A percentile compares a stretch with the other conserved stretches of the same genome.
These are phyloP conservation scores for Natrix natrix DNA, from an alignment of 2,797 vertebrate genomes.

Conservation along the genomic window DNA sequence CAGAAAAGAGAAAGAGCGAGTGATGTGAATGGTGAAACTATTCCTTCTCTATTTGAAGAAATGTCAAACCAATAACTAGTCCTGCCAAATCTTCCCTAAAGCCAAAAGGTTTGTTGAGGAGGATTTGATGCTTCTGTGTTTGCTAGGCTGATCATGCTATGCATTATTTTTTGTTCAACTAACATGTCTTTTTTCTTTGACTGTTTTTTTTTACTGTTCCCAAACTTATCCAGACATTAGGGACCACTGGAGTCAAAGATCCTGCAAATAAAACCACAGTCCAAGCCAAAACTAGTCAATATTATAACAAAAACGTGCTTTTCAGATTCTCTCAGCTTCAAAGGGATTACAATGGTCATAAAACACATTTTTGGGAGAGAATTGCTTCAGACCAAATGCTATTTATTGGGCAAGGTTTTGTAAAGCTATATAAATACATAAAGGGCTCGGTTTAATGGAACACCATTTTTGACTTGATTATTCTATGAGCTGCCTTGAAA, in stretches of 20 bases:
- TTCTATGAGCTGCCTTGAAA: background rate
- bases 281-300: slow-evolving; percentile 22
- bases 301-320: slow-evolving; percentile 19
- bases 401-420: slow-evolving; percentile 14
- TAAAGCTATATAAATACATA: slow-evolving; percentile 21
- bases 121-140: background rate
- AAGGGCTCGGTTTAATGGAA: slow-evolving; percentile 17
- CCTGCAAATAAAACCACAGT: slow-evolving; percentile 20
- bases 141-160: background rate
- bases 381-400: slow-evolving; percentile 21
- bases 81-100: background rate
- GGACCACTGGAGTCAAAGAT: slow-evolving; percentile 28
- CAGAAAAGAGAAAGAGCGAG: background rate
- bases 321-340: slow-evolving; percentile 14
- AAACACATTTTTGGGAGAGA: slow-evolving; percentile 34
- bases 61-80: background rate
- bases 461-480: background rate
- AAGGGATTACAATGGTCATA: slow-evolving; percentile 11
- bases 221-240: slow-evolving; percentile 17
- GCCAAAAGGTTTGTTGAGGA: background rate
- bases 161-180: background rate
- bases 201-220: slow-evolving; percentile 15
- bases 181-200: background rate
- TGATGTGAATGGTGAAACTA: background rate
- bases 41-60: background rate